Base-by-base conservation (phyloP, 2,797 vertebrate species). In the Coranthus polyacanthus region DNA sequence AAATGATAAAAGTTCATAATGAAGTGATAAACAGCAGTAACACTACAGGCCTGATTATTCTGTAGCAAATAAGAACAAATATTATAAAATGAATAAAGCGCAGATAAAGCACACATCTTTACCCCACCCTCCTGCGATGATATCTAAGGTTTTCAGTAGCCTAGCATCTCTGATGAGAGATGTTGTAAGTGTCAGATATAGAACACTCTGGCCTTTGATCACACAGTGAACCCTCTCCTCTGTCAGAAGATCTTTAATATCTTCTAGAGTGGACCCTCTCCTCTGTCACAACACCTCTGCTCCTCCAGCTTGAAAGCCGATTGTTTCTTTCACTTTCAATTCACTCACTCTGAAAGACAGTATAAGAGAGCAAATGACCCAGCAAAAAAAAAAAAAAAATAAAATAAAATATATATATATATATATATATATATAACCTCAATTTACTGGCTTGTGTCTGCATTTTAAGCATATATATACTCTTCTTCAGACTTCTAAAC, bases 281-380 rank as follows among this genome's bases (percentile, higher is more conserved):
- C 2, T 38, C 78, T 75, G 66, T 67, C 81, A 58, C 50, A 75
- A 68, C 71, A 49, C 20, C 57, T 71, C 49, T 39, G 63, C 52
- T 39, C 44, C 37, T 22, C 16, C 0, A 15, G 54, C 65, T 55
- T 42, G 10, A 77, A 54, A 51, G 21, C 32, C 54, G 42, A 55
- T 70, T 37, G 47, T 53, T 73, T 52, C 55, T 37, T 72, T 84
- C 74, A 63, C 69, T 46, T 72, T 66, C 20, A 37, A 36, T 78
- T 54, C 46, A 15, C 62, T 71, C 45, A 36, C 12, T 60, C 16
- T n/a, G 7, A 57, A 44, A 32, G 49, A 29, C 65, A 24, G 37
- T 13, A 4, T 6, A 37, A 34, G 15, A 59, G 37, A 50, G 42
- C 6, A 42, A 2, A 17, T 55, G 65, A 71, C 24, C 53, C 52